A percentile compares a stretch with the other conserved stretches of the same genome.
Evolutionary conservation across 2,113 vertebrate genomes (phyloP).

Genomic region (Sarotherodon lohbergeri): DNA sequence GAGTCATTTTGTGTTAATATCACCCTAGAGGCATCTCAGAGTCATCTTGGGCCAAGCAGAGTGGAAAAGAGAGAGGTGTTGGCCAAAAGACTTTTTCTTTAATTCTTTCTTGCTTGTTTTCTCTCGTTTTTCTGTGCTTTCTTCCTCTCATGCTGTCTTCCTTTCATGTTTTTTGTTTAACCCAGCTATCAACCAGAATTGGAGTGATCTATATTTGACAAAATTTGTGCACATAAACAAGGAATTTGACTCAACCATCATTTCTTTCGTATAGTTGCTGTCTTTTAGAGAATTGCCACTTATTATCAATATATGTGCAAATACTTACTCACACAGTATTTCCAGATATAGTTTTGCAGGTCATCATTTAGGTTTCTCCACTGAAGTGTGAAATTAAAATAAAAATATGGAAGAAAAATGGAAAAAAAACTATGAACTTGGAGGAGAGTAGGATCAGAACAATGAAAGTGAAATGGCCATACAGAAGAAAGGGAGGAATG

Average conservation of each 20-base stretch:
- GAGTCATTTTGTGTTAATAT: neutral
- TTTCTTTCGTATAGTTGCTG: neutral
- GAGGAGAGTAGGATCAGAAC: neutral
- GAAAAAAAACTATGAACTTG: neutral
- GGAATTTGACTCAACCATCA: neutral
- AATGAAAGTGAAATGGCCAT: neutral
- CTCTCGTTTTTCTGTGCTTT: neutral
- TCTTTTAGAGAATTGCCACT: neutral
- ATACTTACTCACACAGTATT: neutral
- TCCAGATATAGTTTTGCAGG: conserved; percentile 34
- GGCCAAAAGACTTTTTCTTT: neutral
- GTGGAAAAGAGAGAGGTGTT: neutral
- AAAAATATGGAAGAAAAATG: conserved; percentile 25
- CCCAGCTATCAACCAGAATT: neutral
- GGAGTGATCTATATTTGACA: neutral
- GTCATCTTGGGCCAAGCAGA: neutral
- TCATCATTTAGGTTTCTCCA: conserved; percentile 62
- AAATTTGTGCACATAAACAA: neutral
- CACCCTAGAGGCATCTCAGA: neutral
- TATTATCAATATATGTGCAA: neutral
- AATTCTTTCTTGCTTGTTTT: neutral
- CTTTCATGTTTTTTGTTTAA: neutral
- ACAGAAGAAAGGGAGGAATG: neutral
- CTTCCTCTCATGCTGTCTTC: neutral
- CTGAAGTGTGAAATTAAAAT: conserved; percentile 68